Evolutionary conservation across 2,113 vertebrate species (phyloP).

Genomic region (Montifringilla adamsi): DNA sequence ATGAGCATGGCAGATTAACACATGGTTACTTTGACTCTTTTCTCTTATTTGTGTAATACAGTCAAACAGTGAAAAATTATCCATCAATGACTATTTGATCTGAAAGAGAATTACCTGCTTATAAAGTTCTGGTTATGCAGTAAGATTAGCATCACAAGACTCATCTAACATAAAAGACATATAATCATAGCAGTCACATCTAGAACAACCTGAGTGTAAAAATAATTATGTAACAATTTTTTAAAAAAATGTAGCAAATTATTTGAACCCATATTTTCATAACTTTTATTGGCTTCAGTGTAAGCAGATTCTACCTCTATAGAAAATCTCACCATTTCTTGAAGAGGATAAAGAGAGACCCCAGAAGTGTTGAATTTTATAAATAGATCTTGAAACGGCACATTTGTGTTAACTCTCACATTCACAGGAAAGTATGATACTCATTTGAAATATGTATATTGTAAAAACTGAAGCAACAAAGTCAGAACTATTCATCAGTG

Average conservation of each 20-base stretch:
- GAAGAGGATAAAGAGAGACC: slow-evolving; percentile 24
- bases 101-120: slow-evolving; percentile 16
- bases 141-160: not conserved
- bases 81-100: slow-evolving; percentile 24
- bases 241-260: not conserved
- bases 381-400: slow-evolving; percentile 51
- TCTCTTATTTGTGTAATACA: slow-evolving; percentile 48
- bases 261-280: not conserved
- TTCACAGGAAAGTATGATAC: slow-evolving; percentile 37
- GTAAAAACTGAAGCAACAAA: slow-evolving; percentile 45
- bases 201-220: not conserved
- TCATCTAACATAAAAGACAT: not conserved
- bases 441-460: slow-evolving; percentile 38
- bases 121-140: not conserved
- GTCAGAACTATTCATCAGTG: slow-evolving; percentile 40
- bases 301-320: slow-evolving; percentile 8
- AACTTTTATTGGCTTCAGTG: slow-evolving; percentile 20
- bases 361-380: slow-evolving; percentile 49
- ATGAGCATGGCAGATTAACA: slow-evolving; percentile 63
- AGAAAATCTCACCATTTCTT: slow-evolving; percentile 45
- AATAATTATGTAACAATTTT: not conserved
- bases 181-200: not conserved
- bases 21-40: slow-evolving; percentile 61
- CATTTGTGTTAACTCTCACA: slow-evolving; percentile 52
- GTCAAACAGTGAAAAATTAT: slow-evolving; percentile 34